Base-by-base conservation (phyloP, 1,140 invertebrate species). In the Dermatophagoides farinae region DNA sequence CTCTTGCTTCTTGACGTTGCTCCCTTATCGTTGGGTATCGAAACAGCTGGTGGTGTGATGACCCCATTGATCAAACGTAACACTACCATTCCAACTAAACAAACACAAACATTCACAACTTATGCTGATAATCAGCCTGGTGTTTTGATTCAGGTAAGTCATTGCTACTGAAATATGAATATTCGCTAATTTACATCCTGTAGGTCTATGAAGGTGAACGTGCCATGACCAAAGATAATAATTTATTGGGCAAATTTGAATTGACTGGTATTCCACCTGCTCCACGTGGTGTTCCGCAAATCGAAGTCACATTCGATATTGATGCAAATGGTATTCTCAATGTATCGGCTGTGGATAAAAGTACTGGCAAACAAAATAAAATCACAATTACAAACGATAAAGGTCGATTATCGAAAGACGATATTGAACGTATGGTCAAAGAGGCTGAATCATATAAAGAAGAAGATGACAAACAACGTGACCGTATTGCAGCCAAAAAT, bases 321-420 rank as follows among this genome's bases (percentile, higher is more conserved):
- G 72, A 74, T 65, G 71, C 71, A 22, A 74, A 75, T 60, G 73
- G 72, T 58, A 73, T 74, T 57, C 55, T 74, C 25, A 74, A 77
- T 61, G 76, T 76, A 14, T 73, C 74, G 23, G 79, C 79, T 38
- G 75, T 78, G 62, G 78, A 80, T 63, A 80, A 78, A 67, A 75
- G 74, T 4, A 95, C 92, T 63, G 91, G 91, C 68, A 93, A 92
- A 73, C 86, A 91, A 69, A 96, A 95, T 74, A 95, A 95, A 74
- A 96, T 97, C 71, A 95, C 88, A 31, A 96, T 97, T 67, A 96
- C 88, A 67, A 97, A 97, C 70, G 92, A 97, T 75, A 96, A 96
- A 74, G 90, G 92, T 64, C 84, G 92, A 68, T 78, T 97, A 0
- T 86, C 82, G 70, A 95, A 96, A 75, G 89, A 95, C 69, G 91